phyloP scores from a whole-genome alignment of 2,113 vertebrate genomes.

The Misgurnus mizolepis region DNA sequence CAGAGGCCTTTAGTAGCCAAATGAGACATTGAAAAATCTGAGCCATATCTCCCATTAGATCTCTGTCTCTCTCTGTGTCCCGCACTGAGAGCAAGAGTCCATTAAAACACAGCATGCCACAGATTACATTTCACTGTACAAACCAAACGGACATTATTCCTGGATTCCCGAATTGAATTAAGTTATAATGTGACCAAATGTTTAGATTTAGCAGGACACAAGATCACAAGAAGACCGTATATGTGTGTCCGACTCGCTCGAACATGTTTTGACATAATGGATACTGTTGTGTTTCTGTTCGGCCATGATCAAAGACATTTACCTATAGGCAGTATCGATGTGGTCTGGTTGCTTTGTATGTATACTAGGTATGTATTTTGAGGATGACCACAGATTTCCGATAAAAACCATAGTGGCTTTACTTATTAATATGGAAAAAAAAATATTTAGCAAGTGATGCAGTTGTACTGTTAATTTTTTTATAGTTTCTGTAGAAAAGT shows the following conservation, averaged over 20 bases:
- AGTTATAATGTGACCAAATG: slow-evolving; percentile 31
- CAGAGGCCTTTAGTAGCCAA: slow-evolving; percentile 12
- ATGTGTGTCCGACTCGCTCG: slow-evolving; percentile 4
- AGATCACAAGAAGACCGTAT: slow-evolving; percentile 25
- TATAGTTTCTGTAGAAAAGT: too few relatives aligned
- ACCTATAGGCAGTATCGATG: too few relatives aligned
- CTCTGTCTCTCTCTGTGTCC: slow-evolving; percentile 1
- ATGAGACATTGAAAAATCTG: neutral
- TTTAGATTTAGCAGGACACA: slow-evolving; percentile 44
- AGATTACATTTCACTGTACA: slow-evolving; percentile 46
- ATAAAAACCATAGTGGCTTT: too few relatives aligned
- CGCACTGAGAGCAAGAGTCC: slow-evolving; percentile 39
- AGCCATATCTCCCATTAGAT: slow-evolving; percentile 20
- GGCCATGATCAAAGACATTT: slow-evolving; percentile 3
- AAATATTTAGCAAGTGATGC: too few relatives aligned
- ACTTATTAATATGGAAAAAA: too few relatives aligned
- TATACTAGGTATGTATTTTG: too few relatives aligned
- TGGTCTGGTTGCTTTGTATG: too few relatives aligned
- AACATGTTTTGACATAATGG: slow-evolving; percentile 5
- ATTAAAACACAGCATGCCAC: slow-evolving; percentile 27
- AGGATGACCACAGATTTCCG: too few relatives aligned
- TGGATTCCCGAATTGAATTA: slow-evolving; percentile 36
- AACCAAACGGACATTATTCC: slow-evolving; percentile 47
- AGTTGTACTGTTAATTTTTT: too few relatives aligned
- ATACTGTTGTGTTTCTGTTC: neutral